Base-by-base conservation (phyloP, 1,140 invertebrate species). In the Manduca sexta region DNA sequence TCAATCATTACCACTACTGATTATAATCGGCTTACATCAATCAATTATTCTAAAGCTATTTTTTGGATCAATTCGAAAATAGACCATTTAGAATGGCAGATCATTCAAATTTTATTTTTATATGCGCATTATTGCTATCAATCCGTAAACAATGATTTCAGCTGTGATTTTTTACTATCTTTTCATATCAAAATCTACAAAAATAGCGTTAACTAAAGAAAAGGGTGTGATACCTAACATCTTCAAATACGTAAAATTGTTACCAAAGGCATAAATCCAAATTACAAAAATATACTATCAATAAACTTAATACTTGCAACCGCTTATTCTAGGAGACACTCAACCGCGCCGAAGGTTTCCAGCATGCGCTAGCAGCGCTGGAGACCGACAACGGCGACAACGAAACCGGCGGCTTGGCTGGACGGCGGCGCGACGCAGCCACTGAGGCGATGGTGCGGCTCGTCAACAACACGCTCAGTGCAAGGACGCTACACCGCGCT, bases 391-490 rank as follows among this genome's bases (percentile, higher is more conserved):
- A 72, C 31, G 86, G 79, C 15, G 91, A 92, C 52, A 89, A 88
- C 43, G 82, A 91, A 18, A 90, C 1, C 71, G 97, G 26, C 87
- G 91, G 29, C 85, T 82, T 37, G 95, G 94, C 3, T 38, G 92
- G 93, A 31, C 33, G 29, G 86, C 89, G 53, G 93, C 94, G 2
- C 95, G 95, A 77, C 71, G 88, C 10, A 88, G 95, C 62, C 78
- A n/a, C 95, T 26, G 89, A 87, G 33, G 91, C 91, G 1, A 89
- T 96, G 46, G 94, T 93, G 40, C 90, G 92, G 61, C 93, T 95
- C 66, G 94, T 97, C 2, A 93, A 96, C 72, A 89, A 86, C 56
- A 91, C 94, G 39, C 84, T 98, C 8, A 93, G 96, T 61, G 92
- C 93, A 69, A 92, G 93, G 49, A 91, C 92, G 69, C 89, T 98